These are phyloP conservation scores for Ammodytes marinus DNA, from an alignment of 2,113 vertebrate genomes.

Conservation along the genomic window DNA sequence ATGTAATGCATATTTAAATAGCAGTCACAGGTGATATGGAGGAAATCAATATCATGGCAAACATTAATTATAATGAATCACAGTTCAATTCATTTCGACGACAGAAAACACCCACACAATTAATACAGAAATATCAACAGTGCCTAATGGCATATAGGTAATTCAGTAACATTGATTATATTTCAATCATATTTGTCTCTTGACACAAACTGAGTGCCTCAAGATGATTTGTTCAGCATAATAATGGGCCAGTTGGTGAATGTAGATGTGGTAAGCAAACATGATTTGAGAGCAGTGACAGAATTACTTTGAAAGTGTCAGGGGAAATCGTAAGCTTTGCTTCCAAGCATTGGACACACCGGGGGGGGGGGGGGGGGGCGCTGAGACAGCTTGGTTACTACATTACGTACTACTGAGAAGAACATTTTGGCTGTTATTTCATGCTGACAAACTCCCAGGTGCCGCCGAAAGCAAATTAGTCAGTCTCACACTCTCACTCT, in stretches of 20 bases:
- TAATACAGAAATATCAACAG: not conserved
- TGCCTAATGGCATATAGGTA: not conserved
- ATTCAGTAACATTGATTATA: not conserved
- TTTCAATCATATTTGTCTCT: not conserved
- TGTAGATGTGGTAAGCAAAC: conserved; percentile 46
- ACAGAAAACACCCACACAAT: conserved; percentile 4
- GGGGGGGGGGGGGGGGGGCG: not conserved
- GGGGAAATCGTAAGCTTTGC: conserved; percentile 57
- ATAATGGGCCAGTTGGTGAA: not conserved
- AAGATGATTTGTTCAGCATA: conserved; percentile 1
- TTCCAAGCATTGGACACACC: conserved; percentile 41
- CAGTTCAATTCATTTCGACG: not conserved
- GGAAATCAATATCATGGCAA: conserved; percentile 3
- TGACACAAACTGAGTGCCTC: not conserved
- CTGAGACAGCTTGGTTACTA: conserved; percentile 43
- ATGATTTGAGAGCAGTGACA: conserved; percentile 47
- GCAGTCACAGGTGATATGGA: not conserved
- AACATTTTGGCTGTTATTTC: conserved; percentile 62
- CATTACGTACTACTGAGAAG: conserved; percentile 42
- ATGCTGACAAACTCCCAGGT: conserved; percentile 79
- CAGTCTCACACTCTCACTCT: conserved; percentile 57
- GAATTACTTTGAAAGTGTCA: conserved; percentile 36
- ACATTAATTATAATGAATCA: not conserved
- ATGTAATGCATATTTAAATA: conserved; percentile 12
- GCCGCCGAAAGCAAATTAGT: conserved; percentile 71